Base-by-base conservation (phyloP, 2,113 vertebrate genomes). In the Malurus cyaneus region DNA sequence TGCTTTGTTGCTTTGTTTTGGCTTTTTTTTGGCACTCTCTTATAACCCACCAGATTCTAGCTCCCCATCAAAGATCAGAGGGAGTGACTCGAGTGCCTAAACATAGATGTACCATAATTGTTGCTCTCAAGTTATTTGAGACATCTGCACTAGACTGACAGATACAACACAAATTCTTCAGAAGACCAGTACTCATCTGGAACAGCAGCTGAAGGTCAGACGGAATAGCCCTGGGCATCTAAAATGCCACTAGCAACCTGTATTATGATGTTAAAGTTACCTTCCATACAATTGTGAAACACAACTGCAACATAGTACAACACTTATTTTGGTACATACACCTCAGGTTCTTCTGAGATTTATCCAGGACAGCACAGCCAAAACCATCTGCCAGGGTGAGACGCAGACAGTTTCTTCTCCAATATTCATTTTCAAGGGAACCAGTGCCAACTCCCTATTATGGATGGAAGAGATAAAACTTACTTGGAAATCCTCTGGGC, bases 401-500 rank as follows among this genome's bases (percentile, higher is more conserved):
- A 78, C 1, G 8, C 2, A 70, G n/a, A 70, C 28, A 79, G 36
- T n/a, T 86, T 66, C 41, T 92, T 88, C 29, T 56, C 50, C 1
- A 2, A 49, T 59, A 83, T 50, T 85, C 13, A 64, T 65, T 70
- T 81, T 66, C 2, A 4, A 17, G 6, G 18, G 14, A 64, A 84
- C 26, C 39, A 73, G 13, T 61, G 57, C 42, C 44, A 89, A 19
- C 12, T 74, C 28, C 39, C 34, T 84, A 11, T 23, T 46, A 44
- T 25, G 25, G n/a, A 79, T 49, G 13, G 52, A 86, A 92, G n/a
- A 85, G 72, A 93, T 13, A 64, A 93, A 92, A 97, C 98, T 99
- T 99, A 99, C 99, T 98, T 99, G 97, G 97, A 97, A 88, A 98
- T 96, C 82, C 97, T 98, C 91, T 99, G 98, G 34, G 97, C 92